A percentile compares a stretch with the other conserved stretches of the same genome.
These are phyloP conservation scores for Lagocephalus sceleratus DNA, from an alignment of 2,797 vertebrate genomes.

Conservation along the genomic window DNA sequence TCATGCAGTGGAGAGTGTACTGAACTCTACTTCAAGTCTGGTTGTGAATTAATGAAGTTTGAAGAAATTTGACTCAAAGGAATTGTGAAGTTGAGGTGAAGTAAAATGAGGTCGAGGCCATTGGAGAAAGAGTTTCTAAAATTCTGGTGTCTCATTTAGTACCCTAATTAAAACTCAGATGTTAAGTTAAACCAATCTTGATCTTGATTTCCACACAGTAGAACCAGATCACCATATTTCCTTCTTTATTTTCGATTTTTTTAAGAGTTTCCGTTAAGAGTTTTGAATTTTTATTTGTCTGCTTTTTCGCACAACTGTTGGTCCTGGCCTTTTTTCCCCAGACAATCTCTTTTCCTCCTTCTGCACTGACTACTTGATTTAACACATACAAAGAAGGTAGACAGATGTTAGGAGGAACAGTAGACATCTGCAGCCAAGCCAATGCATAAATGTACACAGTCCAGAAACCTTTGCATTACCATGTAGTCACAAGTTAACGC, in stretches of 20 bases:
- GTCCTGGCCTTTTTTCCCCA: too few species aligned
- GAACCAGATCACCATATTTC: conserved; percentile 7
- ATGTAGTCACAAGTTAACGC: conserved; percentile 45
- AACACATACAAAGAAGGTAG: conserved; percentile 51
- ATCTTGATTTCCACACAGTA: conserved; percentile 7
- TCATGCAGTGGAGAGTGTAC: not conserved
- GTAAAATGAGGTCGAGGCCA: not conserved
- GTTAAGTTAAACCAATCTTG: conserved; percentile 16
- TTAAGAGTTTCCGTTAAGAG: conserved; percentile 17
- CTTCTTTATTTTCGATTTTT: conserved; percentile 25
- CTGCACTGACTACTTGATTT: conserved; percentile 20
- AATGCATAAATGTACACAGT: conserved; percentile 11
- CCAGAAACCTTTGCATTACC: conserved; percentile 30
- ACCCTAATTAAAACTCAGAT: conserved; percentile 8
- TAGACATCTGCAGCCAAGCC: conserved; percentile 24
- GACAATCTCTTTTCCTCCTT: too few species aligned
- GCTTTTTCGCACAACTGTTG: too few species aligned
- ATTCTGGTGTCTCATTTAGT: conserved; percentile 8
- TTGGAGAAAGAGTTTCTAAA: conserved; percentile 9
- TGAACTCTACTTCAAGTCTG: not conserved
- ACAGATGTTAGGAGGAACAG: conserved; percentile 46
- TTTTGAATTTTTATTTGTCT: conserved; percentile 26
- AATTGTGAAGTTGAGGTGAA: not conserved
- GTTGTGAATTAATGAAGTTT: conserved; percentile 1
- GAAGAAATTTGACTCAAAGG: not conserved